A percentile compares a stretch with the other conserved stretches of the same genome.
Evolutionary conservation across 2,113 vertebrate genomes (phyloP).

Genomic region (Helogale parvula): DNA sequence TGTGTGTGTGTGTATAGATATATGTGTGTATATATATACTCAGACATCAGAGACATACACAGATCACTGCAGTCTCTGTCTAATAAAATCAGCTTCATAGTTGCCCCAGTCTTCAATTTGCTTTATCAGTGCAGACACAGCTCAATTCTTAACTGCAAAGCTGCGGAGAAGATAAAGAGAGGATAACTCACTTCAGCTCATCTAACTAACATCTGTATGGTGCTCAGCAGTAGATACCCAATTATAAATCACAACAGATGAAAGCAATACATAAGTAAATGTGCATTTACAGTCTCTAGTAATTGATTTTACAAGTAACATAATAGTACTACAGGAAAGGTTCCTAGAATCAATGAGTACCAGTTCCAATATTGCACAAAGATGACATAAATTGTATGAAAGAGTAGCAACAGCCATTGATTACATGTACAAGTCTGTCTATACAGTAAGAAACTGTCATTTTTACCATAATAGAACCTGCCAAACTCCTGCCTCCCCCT

Average conservation of each 20-base stretch:
- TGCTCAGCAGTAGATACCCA: not conserved
- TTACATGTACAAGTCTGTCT: not conserved
- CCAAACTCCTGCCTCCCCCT: not conserved
- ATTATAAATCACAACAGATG: slow-evolving; percentile 25
- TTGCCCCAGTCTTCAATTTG: not conserved
- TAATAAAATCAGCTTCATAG: not conserved
- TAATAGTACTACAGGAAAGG: not conserved
- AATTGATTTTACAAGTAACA: not conserved
- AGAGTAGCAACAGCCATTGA: not conserved
- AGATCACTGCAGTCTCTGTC: rapidly evolving
- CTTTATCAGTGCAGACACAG: not conserved
- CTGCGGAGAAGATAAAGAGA: not conserved
- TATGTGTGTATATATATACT: rapidly evolving
- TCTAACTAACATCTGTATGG: not conserved
- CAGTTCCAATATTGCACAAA: not conserved
- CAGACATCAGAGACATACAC: rapidly evolving
- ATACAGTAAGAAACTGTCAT: not conserved
- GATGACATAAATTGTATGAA: rapidly evolving
- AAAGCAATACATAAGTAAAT: not conserved
- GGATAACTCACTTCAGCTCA: not conserved
- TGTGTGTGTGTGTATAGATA: too few species aligned
- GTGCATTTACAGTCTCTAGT: not conserved
- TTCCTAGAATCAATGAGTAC: not conserved
- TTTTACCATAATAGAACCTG: not conserved
- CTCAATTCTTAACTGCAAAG: slow-evolving; percentile 2